Base-by-base conservation (phyloP, 2,113 vertebrate species). In the Megaptera novaeangliae region DNA sequence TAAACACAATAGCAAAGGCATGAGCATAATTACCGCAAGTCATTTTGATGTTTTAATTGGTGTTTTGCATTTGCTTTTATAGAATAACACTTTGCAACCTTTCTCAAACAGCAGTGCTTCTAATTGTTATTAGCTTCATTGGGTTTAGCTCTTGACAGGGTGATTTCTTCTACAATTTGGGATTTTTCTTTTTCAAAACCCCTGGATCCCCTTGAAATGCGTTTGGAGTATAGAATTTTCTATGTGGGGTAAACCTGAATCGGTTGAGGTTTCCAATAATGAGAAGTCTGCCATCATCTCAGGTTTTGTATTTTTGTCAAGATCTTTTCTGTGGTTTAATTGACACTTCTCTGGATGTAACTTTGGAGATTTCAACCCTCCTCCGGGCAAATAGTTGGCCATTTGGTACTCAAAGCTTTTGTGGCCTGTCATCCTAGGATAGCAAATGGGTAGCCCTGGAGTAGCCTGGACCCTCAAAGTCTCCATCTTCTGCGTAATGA, bases 41-140 rank as follows among this genome's bases (percentile, higher is more conserved):
- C 59, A 52, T 52, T 89, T 91, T 93, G 59, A 83, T 94, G 64
- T 91, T 83, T 72, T 82, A 71, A 81, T 55, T 88, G 71, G 2
- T 57, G 96, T 89, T 91, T 91, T 91, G 31, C 34, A n/a, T 14
- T 93, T 86, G 17, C 61, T 93, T 89, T 95, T 90, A 81, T 63
- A 90, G 52, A 85, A 18, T 39, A 94, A 84, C 13, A 46, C 31
- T 91, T 36, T 63, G 52, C 44, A 85, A 96, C 71, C 69, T 96
- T 91, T 88, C 21, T 94, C 44, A 81, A 92, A 84, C 11, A 66
- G 72, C 13, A 21, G 4, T 13, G 29, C 5, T 74, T 95, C 66
- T 86, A 77, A 86, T 81, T 90, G 64, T 74, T 78, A 94, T 96
- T 63, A 83, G 63, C 4, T 10, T 78, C 78, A 57, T 52, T 55